These are phyloP conservation scores for Antitype chi DNA, from an alignment of 2,888 invertebrate species.

Conservation along the genomic window DNA sequence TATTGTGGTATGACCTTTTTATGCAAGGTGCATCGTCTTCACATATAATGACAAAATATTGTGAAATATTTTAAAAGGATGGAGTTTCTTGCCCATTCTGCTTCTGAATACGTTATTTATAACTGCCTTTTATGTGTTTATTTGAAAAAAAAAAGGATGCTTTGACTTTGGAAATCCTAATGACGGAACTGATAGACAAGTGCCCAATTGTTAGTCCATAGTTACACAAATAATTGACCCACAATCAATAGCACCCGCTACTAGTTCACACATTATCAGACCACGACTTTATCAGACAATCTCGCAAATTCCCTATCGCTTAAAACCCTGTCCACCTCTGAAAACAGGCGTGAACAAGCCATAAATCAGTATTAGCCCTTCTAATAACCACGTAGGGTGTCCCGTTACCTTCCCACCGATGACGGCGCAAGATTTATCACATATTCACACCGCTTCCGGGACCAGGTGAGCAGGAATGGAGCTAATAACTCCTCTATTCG, in stretches of 20 bases:
- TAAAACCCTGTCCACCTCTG: slow-evolving; percentile 23
- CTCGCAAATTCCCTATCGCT: slow-evolving; percentile 37
- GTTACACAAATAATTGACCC: not conserved
- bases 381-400: slow-evolving; percentile 54
- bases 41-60: too few species aligned
- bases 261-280: not conserved
- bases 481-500: slow-evolving; percentile 61
- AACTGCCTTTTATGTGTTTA: too few species aligned
- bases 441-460: slow-evolving; percentile 63
- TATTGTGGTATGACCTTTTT: too few species aligned
- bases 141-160: too few species aligned
- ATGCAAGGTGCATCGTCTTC: too few species aligned
- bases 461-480: slow-evolving; percentile 49
- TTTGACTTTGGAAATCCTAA: not conserved
- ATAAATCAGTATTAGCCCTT: slow-evolving; percentile 54
- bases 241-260: slow-evolving; percentile 1
- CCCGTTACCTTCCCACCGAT: slow-evolving; percentile 60
- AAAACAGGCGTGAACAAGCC: slow-evolving; percentile 39
- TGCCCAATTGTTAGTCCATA: not conserved
- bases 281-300: slow-evolving; percentile 5
- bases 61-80: too few species aligned
- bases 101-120: too few species aligned
- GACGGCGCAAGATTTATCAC: slow-evolving; percentile 66
- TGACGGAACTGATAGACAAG: not conserved
- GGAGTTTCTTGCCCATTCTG: too few species aligned